Percentiles rank a stretch among this genome's conserved stretches.
These are phyloP conservation scores for Neopelma chrysocephalum DNA, from an alignment of 2,797 vertebrate genomes.

Conservation along the genomic window DNA sequence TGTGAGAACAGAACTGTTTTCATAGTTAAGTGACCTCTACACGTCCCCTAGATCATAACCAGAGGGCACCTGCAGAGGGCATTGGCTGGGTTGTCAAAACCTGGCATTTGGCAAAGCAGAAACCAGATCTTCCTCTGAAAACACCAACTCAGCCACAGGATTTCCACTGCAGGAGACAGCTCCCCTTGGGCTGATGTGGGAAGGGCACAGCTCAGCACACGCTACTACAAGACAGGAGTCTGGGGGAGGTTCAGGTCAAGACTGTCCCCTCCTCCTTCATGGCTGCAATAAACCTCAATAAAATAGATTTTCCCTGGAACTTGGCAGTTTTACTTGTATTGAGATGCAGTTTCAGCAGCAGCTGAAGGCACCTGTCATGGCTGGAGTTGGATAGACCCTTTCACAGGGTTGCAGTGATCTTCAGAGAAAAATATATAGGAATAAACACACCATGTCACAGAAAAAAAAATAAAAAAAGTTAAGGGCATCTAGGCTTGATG, in stretches of 20 bases:
- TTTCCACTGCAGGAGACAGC: neutral
- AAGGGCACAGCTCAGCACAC: neutral
- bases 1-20: neutral
- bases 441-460: neutral
- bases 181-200: rapidly evolving
- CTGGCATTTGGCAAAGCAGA: neutral
- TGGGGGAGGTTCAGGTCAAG: rapidly evolving
- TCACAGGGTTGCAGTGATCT: neutral
- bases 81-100: neutral
- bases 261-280: neutral
- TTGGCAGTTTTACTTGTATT: neutral
- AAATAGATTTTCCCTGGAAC: neutral
- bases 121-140: slow-evolving; percentile 1
- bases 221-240: neutral
- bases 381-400: neutral
- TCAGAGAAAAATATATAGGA: neutral
- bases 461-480: neutral
- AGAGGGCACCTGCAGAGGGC: neutral
- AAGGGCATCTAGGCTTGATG: neutral
- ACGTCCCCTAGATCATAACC: neutral
- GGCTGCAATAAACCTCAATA: neutral
- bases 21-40: neutral
- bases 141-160: neutral
- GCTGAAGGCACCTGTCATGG: slow-evolving; percentile 15
- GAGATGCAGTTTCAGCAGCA: slow-evolving; percentile 24